A percentile compares a stretch with the other conserved stretches of the same genome.
These are phyloP conservation scores for Ctenomys sociabilis DNA, from an alignment of 2,113 vertebrate species.

Conservation along the genomic window DNA sequence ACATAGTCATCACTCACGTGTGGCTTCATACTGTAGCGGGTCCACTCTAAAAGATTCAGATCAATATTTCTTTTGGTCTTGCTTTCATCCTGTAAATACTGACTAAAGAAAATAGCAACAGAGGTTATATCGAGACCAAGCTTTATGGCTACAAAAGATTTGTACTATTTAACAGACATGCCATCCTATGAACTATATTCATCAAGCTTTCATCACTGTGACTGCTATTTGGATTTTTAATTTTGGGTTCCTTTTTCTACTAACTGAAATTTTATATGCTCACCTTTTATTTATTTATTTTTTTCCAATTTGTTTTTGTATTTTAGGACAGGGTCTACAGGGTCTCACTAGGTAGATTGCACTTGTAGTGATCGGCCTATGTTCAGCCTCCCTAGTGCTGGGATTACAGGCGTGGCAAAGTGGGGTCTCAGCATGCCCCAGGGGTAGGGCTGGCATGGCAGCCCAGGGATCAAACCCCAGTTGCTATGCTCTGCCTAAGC, in stretches of 20 bases:
- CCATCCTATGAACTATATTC: not conserved
- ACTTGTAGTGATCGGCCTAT: no score
- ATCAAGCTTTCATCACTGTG: slow-evolving; percentile 1
- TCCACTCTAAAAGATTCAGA: slow-evolving; percentile 91
- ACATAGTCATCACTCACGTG: slow-evolving; percentile 84
- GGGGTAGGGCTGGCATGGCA: no score
- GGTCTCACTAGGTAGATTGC: no score
- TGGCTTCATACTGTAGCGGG: slow-evolving; percentile 87
- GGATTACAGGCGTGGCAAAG: no score
- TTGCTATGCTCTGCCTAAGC: no score
- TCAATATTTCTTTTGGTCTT: slow-evolving; percentile 90
- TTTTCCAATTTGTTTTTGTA: no score
- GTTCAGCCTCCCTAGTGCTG: no score
- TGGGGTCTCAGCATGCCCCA: no score
- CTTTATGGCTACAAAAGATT: not conserved
- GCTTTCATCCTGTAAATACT: slow-evolving; percentile 94
- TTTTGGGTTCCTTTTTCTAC: not conserved
- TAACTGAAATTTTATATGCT: slow-evolving; percentile 41
- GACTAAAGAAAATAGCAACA: slow-evolving; percentile 84
- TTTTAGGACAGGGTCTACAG: no score
- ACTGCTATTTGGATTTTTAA: not conserved
- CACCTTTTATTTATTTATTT: no score
- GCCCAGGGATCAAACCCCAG: no score
- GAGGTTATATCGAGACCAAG: not conserved
- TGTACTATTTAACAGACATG: not conserved